Conservation (phyloP, 2,888 invertebrate species). For the Piscicola geometra region DNA sequence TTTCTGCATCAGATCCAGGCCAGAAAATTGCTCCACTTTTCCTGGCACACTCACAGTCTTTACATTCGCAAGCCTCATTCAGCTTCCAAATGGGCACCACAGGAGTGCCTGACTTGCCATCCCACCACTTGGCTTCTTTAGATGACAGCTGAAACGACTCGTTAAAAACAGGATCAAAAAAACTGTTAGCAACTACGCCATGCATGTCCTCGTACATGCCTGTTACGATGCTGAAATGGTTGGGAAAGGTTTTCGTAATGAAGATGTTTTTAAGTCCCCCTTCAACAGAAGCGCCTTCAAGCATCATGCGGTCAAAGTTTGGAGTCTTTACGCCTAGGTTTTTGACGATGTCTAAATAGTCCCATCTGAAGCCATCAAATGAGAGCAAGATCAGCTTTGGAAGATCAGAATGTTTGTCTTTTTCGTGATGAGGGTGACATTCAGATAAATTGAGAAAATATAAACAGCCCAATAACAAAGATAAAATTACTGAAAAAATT, state of each 20-base stretch:
- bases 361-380: conserved; percentile 69
- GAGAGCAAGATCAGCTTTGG: conserved; percentile 64
- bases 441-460: neutral
- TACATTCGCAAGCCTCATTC: conserved; percentile 60
- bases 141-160: conserved; percentile 39
- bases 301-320: conserved; percentile 61
- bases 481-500: neutral
- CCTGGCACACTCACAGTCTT: conserved; percentile 51
- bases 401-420: conserved; percentile 29
- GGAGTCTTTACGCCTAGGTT: conserved; percentile 57
- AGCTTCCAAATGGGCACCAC: conserved; percentile 55
- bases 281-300: conserved; percentile 61
- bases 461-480: neutral
- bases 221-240: conserved; percentile 69
- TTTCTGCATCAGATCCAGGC: conserved; percentile 63
- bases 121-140: conserved; percentile 57
- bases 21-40: conserved; percentile 68
- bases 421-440: conserved; percentile 4
- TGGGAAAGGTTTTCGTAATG: conserved; percentile 69
- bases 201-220: conserved; percentile 64
- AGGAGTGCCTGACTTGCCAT: conserved; percentile 32
- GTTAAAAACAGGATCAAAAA: conserved; percentile 60
- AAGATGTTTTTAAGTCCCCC: conserved; percentile 48
- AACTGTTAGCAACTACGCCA: conserved; percentile 65
- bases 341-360: conserved; percentile 61